phyloP scores from a whole-genome alignment of 1,140 invertebrate species.

The Akabosia matsudoensis region DNA sequence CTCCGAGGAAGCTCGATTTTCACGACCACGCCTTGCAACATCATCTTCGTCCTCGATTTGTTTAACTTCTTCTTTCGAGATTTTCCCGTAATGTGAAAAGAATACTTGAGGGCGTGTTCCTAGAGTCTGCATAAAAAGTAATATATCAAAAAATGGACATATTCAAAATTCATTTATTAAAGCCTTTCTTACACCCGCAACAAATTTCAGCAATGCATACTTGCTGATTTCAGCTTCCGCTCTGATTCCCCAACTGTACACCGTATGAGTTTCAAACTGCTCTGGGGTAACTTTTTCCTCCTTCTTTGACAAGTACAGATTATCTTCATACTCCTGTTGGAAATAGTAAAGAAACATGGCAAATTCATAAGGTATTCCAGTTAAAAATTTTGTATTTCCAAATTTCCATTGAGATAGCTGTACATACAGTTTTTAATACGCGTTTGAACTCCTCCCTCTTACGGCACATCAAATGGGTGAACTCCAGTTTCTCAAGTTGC shows the following conservation, averaged over 20 bases:
- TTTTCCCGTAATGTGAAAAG: background rate
- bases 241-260: constrained; percentile 39
- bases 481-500: background rate
- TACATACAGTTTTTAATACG: background rate
- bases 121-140: background rate
- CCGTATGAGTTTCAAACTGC: constrained; percentile 22
- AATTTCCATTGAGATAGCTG: background rate
- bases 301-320: constrained; percentile 30
- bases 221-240: constrained; percentile 40
- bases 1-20: too few species aligned
- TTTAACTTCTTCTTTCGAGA: background rate
- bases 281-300: constrained; percentile 27
- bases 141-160: background rate
- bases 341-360: background rate
- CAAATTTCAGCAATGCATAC: constrained; percentile 36
- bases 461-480: background rate
- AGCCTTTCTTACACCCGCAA: constrained; percentile 20
- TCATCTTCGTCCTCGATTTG: background rate
- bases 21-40: too few species aligned
- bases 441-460: background rate
- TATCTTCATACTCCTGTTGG: constrained; percentile 32
- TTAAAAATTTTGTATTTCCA: background rate
- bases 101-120: background rate
- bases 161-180: background rate
- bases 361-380: background rate